Evolutionary conservation across 2,797 vertebrate genomes (phyloP).

Genomic region (Acanthis flammea): DNA sequence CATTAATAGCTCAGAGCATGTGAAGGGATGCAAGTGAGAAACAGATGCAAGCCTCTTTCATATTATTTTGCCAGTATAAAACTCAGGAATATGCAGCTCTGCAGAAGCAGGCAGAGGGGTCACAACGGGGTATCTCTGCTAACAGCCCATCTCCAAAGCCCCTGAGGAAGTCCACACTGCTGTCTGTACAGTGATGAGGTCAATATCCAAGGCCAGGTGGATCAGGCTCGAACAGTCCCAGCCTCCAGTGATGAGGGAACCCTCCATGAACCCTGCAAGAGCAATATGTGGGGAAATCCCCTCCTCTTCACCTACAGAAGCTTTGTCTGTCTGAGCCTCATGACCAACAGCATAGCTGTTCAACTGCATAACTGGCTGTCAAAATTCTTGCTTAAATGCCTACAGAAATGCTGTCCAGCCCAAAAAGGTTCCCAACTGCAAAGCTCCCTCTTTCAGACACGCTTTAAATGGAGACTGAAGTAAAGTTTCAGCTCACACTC

Average conservation of each 20-base stretch:
- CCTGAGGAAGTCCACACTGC: neutral
- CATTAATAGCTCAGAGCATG: fast-evolving
- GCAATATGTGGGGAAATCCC: neutral
- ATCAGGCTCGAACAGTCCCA: fast-evolving
- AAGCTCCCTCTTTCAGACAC: neutral
- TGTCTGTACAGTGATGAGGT: fast-evolving
- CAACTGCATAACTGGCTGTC: fast-evolving
- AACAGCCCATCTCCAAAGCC: neutral
- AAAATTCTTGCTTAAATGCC: neutral
- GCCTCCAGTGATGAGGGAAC: neutral
- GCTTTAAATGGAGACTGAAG: neutral
- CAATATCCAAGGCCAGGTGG: neutral
- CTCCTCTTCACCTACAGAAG: neutral
- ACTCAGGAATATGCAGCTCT: neutral
- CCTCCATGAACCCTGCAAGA: fast-evolving
- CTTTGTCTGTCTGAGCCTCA: neutral
- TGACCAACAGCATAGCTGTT: neutral
- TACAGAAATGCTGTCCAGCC: neutral
- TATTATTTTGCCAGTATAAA: neutral
- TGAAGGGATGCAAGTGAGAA: neutral
- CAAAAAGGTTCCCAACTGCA: neutral
- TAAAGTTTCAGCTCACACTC: neutral
- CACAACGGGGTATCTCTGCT: fast-evolving
- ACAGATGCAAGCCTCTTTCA: neutral
- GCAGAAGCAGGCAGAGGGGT: neutral